phyloP scores from a whole-genome alignment of 1,140 invertebrate genomes.

The Drosophila ficusphila region DNA sequence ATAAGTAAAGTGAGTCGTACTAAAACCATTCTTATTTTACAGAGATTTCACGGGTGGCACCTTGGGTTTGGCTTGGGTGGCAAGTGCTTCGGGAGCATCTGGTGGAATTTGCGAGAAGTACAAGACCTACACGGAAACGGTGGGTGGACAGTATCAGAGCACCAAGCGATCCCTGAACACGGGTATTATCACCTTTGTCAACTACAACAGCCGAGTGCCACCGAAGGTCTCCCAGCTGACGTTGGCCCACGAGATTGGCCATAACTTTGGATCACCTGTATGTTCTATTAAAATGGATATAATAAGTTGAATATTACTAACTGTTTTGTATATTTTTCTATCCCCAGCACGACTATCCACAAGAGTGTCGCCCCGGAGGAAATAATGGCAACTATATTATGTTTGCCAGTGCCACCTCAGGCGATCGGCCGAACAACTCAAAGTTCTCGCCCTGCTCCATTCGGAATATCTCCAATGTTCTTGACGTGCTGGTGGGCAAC shows the following conservation, averaged over 20 bases:
- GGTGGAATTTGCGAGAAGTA: slow-evolving; percentile 99
- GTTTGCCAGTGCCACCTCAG: slow-evolving; percentile 98
- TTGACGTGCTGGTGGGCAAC: slow-evolving; percentile 95
- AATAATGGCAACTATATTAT: slow-evolving; percentile 97
- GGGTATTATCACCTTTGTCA: slow-evolving; percentile 99
- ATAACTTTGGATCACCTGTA: slow-evolving; percentile 99
- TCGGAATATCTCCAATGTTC: slow-evolving; percentile 96
- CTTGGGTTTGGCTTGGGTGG: slow-evolving; percentile 98
- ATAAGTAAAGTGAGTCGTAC: not conserved
- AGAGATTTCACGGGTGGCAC: slow-evolving; percentile 98
- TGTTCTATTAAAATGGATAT: slow-evolving; percentile 67
- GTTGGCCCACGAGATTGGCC: slow-evolving; percentile 99
- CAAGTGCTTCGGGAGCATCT: slow-evolving; percentile 96
- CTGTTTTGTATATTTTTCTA: not conserved
- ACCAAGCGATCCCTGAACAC: slow-evolving; percentile 98
- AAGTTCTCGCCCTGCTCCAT: slow-evolving; percentile 97
- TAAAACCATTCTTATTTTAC: slow-evolving; percentile 7
- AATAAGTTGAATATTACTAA: not conserved
- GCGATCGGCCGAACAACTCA: slow-evolving; percentile 96
- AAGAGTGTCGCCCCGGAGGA: slow-evolving; percentile 95
- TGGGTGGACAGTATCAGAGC: slow-evolving; percentile 96
- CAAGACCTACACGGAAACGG: slow-evolving; percentile 98
- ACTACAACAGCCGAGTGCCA: slow-evolving; percentile 98
- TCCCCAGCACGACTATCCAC: slow-evolving; percentile 96
- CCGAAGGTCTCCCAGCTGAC: slow-evolving; percentile 99